phyloP scores from a whole-genome alignment of 2,113 vertebrate genomes.

The Epinephelus fuscoguttatus region DNA sequence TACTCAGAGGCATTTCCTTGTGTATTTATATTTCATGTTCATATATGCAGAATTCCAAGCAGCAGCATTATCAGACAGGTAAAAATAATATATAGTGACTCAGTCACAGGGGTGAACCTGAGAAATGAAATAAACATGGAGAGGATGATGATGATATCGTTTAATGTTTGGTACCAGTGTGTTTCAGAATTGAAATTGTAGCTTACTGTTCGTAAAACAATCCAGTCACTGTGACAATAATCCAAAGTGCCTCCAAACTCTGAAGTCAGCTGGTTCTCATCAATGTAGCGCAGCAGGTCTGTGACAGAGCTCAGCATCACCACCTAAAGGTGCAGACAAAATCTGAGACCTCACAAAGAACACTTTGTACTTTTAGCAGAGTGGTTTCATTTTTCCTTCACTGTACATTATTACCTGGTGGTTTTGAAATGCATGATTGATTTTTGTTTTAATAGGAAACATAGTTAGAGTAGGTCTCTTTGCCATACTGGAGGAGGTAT shows the following conservation, averaged over 20 bases:
- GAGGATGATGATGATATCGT: accelerated
- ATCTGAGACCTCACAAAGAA: constrained; percentile 38
- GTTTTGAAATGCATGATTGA: background rate
- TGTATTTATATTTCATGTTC: background rate
- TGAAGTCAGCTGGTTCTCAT: constrained; percentile 94
- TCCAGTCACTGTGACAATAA: constrained; percentile 97
- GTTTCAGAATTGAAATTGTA: background rate
- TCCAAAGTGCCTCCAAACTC: constrained; percentile 97
- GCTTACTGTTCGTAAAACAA: constrained; percentile 94
- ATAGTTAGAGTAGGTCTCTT: background rate
- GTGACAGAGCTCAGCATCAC: constrained; percentile 99
- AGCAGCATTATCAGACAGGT: background rate
- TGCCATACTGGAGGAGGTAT: background rate
- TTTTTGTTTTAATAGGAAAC: background rate
- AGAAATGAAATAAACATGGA: background rate
- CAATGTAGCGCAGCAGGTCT: constrained; percentile 93
- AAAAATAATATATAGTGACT: background rate
- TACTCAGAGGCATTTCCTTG: background rate
- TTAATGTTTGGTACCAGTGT: background rate
- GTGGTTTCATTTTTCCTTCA: background rate
- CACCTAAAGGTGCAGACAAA: constrained; percentile 84
- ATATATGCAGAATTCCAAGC: background rate
- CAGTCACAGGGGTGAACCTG: background rate
- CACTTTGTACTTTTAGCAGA: background rate
- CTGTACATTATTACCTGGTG: background rate